phyloP scores from a whole-genome alignment of 2,888 invertebrate genomes.

The Andricus quercusramuli region DNA sequence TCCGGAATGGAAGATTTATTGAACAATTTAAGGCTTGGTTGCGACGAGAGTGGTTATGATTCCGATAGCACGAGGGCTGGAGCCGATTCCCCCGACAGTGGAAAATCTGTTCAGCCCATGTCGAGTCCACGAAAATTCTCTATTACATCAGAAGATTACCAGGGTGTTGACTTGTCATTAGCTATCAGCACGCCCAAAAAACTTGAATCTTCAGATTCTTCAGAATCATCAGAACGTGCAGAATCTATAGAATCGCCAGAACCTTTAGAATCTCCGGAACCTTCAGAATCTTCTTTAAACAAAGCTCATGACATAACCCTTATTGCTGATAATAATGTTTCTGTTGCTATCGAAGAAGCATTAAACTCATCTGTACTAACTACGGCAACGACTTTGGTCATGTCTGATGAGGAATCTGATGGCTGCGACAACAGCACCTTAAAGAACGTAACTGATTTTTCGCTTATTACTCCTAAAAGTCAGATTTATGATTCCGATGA shows the following conservation, averaged over 20 bases:
- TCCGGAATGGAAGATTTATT: slow-evolving; percentile 72
- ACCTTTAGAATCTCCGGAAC: neutral
- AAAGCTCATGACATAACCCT: neutral
- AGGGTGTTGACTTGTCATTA: slow-evolving; percentile 66
- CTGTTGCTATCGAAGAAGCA: neutral
- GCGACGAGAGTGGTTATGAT: slow-evolving; percentile 83
- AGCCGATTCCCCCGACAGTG: slow-evolving; percentile 80
- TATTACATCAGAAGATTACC: slow-evolving; percentile 72
- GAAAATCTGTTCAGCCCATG: slow-evolving; percentile 59
- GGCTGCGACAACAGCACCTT: neutral
- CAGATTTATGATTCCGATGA: neutral
- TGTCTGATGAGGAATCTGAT: neutral
- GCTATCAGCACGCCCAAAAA: slow-evolving; percentile 43
- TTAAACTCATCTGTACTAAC: neutral
- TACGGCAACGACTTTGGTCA: neutral
- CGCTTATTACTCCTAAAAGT: neutral
- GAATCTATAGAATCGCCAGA: neutral
- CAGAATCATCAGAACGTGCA: neutral
- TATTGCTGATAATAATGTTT: neutral
- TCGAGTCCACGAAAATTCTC: slow-evolving; percentile 67
- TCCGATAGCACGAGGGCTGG: slow-evolving; percentile 81
- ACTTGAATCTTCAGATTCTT: neutral
- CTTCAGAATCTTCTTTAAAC: neutral
- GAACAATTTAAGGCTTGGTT: slow-evolving; percentile 74
- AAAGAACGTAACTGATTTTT: neutral